Percentiles rank a stretch among this genome's conserved stretches.
Evolutionary conservation across 2,888 invertebrate species (phyloP).

Genomic region (Pegoplata infirma): DNA sequence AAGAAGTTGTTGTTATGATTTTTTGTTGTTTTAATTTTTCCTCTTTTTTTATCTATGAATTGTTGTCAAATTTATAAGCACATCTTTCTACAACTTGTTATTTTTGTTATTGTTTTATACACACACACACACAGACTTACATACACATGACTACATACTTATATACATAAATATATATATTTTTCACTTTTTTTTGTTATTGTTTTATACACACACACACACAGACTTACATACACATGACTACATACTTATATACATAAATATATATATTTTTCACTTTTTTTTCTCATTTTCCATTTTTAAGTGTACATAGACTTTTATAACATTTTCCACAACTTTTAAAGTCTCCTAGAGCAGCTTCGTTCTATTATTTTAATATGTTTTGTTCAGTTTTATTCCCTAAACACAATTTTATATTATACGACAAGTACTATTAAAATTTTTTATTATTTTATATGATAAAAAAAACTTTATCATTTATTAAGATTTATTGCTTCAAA

Average conservation of each 20-base stretch:
- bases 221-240: no score
- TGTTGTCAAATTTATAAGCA: constrained; percentile 13
- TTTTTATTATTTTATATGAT: background rate
- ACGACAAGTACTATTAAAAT: no score
- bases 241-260: background rate
- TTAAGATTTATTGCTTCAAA: background rate
- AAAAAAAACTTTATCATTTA: background rate
- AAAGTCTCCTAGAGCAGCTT: background rate
- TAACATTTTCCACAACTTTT: background rate
- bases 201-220: no score
- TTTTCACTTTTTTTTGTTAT: constrained; percentile 15
- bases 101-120: constrained; percentile 16
- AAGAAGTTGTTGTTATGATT: constrained; percentile 14
- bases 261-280: background rate
- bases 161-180: background rate
- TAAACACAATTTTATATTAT: background rate
- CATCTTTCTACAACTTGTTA: no score
- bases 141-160: no score
- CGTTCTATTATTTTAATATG: background rate
- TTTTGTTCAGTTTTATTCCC: background rate
- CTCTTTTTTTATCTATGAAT: constrained; percentile 4
- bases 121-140: no score
- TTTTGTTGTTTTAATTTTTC: background rate
- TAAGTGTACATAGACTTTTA: background rate
- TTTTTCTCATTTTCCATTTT: background rate